A percentile compares a stretch with the other conserved stretches of the same genome.
Conservation (phyloP, 92 coral and sea anemone genomes). For the Paragorgia papillata region DNA sequence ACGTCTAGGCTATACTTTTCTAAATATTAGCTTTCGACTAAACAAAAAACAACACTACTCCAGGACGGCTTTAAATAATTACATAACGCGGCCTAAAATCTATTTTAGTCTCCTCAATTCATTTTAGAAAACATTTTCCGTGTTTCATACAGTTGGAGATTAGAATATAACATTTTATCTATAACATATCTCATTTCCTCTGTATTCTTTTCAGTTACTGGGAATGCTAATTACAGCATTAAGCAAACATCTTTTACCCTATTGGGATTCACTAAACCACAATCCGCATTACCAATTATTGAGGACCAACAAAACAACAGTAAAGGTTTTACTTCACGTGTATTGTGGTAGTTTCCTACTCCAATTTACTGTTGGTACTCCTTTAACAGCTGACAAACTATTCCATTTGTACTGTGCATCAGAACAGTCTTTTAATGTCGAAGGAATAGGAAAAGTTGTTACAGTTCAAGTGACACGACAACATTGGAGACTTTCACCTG, state of each 20-base stretch:
- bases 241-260: constrained; percentile 10
- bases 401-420: constrained; percentile 26
- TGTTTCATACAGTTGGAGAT: too few relatives aligned
- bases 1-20: too few relatives aligned
- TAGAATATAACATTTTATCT: not conserved
- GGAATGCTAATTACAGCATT: constrained; percentile 43
- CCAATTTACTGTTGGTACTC: too few relatives aligned
- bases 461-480: constrained; percentile 30
- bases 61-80: too few relatives aligned
- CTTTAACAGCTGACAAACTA: constrained; percentile 31
- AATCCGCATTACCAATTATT: constrained; percentile 47
- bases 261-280: constrained; percentile 37
- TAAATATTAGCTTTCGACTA: too few relatives aligned
- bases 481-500: constrained; percentile 3
- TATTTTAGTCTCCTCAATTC: too few relatives aligned
- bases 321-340: constrained; percentile 52
- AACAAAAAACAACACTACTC: too few relatives aligned
- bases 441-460: constrained; percentile 11
- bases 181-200: not conserved
- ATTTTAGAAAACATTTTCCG: too few relatives aligned
- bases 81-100: too few relatives aligned
- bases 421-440: constrained; percentile 16
- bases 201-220: constrained; percentile 18
- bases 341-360: constrained; percentile 49
- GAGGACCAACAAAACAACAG: constrained; percentile 45